Conservation (phyloP, 1,140 invertebrate species). For the Panagrolaimus sp. region DNA sequence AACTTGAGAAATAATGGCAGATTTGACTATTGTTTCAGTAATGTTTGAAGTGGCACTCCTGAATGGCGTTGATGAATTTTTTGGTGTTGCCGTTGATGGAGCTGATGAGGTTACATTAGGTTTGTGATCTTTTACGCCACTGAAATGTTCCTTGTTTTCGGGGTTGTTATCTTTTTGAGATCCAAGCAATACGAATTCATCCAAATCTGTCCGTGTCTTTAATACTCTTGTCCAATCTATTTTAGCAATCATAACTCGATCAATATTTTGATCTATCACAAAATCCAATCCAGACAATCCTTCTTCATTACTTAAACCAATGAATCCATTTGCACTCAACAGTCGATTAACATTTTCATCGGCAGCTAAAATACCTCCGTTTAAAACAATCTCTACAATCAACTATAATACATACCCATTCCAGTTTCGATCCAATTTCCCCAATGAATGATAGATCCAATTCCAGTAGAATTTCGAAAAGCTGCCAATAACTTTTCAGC, state of each 20-base stretch:
- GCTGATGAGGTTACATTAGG: not conserved
- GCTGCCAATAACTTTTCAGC: conserved; percentile 10
- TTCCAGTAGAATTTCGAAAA: not conserved
- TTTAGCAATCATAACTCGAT: conserved; percentile 4
- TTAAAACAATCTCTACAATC: no score
- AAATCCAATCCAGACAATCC: not conserved
- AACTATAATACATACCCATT: conserved; percentile 18
- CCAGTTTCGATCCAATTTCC: conserved; percentile 36
- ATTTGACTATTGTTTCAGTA: not conserved
- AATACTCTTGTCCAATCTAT: not conserved
- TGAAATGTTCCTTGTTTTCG: no score
- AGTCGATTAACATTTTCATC: not conserved
- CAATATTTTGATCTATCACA: not conserved
- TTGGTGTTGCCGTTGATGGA: not conserved
- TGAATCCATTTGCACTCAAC: not conserved
- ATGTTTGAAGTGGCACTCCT: not conserved
- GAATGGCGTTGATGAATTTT: not conserved
- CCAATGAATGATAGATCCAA: conserved; percentile 21
- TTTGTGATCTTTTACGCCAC: not conserved
- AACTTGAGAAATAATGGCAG: no score
- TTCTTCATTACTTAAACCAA: not conserved
- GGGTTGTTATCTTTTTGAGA: no score
- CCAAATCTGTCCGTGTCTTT: not conserved
- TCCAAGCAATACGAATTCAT: not conserved
- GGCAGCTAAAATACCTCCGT: not conserved